Evolutionary conservation across 1,140 invertebrate species (phyloP).

Genomic region (Proales similis): DNA sequence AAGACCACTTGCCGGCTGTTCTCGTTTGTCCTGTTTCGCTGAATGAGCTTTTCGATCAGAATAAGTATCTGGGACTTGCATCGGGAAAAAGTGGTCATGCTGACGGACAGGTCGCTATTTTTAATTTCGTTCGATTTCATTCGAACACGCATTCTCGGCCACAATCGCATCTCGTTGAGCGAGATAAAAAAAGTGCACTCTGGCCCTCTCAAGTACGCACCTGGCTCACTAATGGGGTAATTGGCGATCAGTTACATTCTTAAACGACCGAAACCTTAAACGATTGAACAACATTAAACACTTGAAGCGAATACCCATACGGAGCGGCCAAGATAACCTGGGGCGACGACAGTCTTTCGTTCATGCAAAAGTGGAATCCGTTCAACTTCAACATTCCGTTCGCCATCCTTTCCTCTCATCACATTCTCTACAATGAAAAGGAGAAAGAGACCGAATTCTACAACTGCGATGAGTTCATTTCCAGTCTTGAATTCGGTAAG

Average conservation of each 20-base stretch:
- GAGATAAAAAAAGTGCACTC: constrained; percentile 39
- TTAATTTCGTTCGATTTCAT: constrained; percentile 70
- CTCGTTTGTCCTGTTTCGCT: constrained; percentile 9
- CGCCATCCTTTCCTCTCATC: constrained; percentile 70
- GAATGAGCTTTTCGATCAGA: constrained; percentile 50
- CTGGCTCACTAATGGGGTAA: constrained; percentile 37
- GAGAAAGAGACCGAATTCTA: constrained; percentile 48
- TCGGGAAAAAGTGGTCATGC: constrained; percentile 67
- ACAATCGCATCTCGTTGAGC: constrained; percentile 61
- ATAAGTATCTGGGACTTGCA: constrained; percentile 79
- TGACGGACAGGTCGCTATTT: constrained; percentile 64
- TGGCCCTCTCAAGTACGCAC: background rate
- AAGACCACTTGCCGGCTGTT: constrained; percentile 45
- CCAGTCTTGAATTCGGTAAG: constrained; percentile 56
- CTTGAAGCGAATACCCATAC: constrained; percentile 57
- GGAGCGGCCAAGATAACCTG: constrained; percentile 67
- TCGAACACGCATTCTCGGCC: constrained; percentile 64
- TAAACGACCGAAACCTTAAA: no score
- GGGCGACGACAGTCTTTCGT: constrained; percentile 60
- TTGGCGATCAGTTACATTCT: constrained; percentile 39
- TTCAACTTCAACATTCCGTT: constrained; percentile 70
- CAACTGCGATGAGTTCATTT: constrained; percentile 51
- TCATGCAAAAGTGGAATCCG: constrained; percentile 74
- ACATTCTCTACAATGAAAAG: constrained; percentile 65
- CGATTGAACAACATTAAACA: background rate